Conservation (phyloP, 1,140 invertebrate genomes). For the Lasioglossum baleicum region DNA sequence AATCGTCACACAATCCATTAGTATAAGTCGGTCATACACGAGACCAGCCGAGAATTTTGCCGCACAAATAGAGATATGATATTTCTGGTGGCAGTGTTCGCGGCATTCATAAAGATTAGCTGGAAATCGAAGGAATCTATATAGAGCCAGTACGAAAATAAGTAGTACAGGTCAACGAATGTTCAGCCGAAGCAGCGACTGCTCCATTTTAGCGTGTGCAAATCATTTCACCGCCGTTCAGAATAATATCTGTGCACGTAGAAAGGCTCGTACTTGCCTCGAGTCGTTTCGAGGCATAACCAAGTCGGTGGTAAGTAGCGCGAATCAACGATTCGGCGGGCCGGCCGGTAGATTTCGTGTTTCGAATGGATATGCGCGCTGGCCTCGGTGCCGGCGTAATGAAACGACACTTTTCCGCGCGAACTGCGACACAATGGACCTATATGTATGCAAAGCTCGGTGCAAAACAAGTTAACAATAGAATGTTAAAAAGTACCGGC, state of each 20-base stretch:
- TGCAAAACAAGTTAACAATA: background rate
- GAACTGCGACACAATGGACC: background rate
- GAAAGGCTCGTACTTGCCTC: background rate
- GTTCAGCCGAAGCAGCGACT: background rate
- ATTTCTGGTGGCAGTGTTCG: too few relatives aligned
- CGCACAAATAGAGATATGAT: too few relatives aligned
- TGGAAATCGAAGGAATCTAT: too few relatives aligned
- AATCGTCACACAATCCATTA: too few relatives aligned
- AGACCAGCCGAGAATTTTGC: too few relatives aligned
- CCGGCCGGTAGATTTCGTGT: background rate
- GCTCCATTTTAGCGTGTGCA: background rate
- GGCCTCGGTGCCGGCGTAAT: background rate
- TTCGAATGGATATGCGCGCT: background rate
- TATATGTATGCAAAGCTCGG: background rate
- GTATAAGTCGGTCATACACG: too few relatives aligned
- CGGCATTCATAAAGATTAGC: too few relatives aligned
- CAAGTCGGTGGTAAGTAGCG: background rate
- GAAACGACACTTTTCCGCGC: background rate
- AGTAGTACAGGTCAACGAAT: background rate
- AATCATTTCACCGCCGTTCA: too few relatives aligned
- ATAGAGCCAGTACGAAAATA: background rate
- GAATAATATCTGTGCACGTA: background rate
- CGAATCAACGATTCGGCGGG: background rate
- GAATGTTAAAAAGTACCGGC: slow-evolving; percentile 22
- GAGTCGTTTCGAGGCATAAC: background rate